Evolutionary conservation across 92 coral and sea anemone species (phyloP).

Genomic region (Palythoa grandiflora): DNA sequence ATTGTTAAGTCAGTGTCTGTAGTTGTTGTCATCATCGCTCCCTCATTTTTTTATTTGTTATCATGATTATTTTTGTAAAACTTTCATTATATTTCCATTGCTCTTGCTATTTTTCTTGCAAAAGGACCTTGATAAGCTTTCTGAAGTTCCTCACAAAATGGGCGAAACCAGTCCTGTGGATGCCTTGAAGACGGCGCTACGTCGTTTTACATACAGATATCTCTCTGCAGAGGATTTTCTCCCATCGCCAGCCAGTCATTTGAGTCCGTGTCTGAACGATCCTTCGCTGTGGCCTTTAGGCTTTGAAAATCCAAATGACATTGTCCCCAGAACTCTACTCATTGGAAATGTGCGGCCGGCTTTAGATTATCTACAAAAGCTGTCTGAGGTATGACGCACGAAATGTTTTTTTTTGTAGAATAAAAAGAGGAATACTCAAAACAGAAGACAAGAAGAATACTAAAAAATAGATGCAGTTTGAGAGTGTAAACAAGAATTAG

Average conservation of each 20-base stretch:
- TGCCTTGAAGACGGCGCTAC: conserved; percentile 76
- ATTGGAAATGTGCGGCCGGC: conserved; percentile 46
- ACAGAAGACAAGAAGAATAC: too few relatives aligned
- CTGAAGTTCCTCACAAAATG: conserved; percentile 13
- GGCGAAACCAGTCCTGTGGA: conserved; percentile 43
- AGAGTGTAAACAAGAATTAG: not conserved
- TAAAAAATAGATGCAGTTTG: not conserved
- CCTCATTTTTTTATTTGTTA: not conserved
- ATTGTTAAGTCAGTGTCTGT: too few relatives aligned
- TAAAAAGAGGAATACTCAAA: not conserved
- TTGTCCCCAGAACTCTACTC: conserved; percentile 46
- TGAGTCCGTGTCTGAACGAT: conserved; percentile 75
- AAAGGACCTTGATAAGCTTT: conserved; percentile 41
- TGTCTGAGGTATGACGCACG: conserved; percentile 43
- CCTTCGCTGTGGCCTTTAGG: conserved; percentile 90
- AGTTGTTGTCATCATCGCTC: too few relatives aligned
- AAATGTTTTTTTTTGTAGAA: not conserved
- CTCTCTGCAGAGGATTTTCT: conserved; percentile 77
- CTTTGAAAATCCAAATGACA: conserved; percentile 15
- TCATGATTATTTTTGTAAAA: not conserved
- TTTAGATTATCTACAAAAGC: conserved; percentile 49
- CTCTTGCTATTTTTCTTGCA: not conserved
- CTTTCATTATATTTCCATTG: not conserved
- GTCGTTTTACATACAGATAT: conserved; percentile 93
- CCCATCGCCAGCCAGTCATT: conserved; percentile 70